Conservation (phyloP, 2,113 vertebrate genomes). For the Solea solea region DNA sequence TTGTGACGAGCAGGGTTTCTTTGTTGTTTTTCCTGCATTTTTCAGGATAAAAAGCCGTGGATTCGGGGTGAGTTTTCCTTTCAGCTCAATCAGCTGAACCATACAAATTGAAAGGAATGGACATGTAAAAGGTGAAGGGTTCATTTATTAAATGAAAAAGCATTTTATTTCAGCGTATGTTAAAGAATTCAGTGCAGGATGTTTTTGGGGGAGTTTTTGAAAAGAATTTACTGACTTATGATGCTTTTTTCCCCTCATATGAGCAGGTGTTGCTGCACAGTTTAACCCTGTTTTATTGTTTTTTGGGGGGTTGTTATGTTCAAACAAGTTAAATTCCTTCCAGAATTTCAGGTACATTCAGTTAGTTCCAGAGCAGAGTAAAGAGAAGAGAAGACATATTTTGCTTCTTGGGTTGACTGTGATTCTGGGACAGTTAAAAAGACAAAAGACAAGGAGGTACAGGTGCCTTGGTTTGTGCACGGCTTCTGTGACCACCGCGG, state of each 20-base stretch:
- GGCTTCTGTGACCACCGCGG: conserved; percentile 20
- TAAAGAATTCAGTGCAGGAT: conserved; percentile 6
- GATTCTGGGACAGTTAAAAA: background rate
- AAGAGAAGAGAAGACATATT: conserved; percentile 5
- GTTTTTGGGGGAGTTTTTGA: background rate
- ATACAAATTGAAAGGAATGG: conserved; percentile 28
- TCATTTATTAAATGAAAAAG: conserved; percentile 7
- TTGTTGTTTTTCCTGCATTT: conserved; percentile 8
- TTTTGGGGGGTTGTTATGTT: background rate
- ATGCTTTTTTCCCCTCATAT: conserved; percentile 8
- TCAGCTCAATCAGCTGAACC: conserved; percentile 30
- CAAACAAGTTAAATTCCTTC: conserved; percentile 30
- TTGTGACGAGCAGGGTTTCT: conserved; percentile 36
- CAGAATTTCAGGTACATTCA: conserved; percentile 63
- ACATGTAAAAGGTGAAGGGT: conserved; percentile 21
- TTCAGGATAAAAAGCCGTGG: background rate
- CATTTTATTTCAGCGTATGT: conserved; percentile 8
- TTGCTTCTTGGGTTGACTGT: conserved; percentile 10
- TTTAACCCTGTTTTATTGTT: conserved; percentile 22
- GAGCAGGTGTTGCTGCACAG: conserved; percentile 1
- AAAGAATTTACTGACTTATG: conserved; percentile 14
- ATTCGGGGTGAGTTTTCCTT: conserved; percentile 31
- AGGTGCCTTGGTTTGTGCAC: conserved; percentile 20
- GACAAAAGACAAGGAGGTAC: conserved; percentile 4
- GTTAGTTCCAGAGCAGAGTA: conserved; percentile 25